Conservation (phyloP, 2,113 vertebrate species). For the Epinephelus moara region DNA sequence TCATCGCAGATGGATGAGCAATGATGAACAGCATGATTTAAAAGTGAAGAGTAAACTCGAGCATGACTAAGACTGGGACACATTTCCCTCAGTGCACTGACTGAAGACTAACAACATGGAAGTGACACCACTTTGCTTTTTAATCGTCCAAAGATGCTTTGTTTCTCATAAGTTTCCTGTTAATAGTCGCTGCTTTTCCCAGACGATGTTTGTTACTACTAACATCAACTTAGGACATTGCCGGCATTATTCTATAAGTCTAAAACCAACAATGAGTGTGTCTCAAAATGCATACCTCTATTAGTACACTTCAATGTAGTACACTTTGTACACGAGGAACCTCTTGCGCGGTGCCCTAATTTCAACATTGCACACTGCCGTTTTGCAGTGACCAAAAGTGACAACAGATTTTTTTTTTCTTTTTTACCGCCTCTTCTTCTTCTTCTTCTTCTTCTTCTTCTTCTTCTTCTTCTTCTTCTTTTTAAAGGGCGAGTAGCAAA, state of each 20-base stretch:
- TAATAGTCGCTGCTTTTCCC: not conserved
- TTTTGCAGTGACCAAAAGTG: too few relatives aligned
- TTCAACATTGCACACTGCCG: too few relatives aligned
- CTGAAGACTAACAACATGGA: not conserved
- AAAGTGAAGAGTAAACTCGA: not conserved
- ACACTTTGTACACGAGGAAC: too few relatives aligned
- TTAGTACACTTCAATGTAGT: too few relatives aligned
- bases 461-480: too few relatives aligned
- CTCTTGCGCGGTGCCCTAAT: too few relatives aligned
- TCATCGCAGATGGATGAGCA: conserved; percentile 5
- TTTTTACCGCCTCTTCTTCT: too few relatives aligned
- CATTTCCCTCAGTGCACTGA: not conserved
- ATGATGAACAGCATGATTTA: not conserved
- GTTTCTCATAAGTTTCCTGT: not conserved
- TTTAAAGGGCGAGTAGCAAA: too few relatives aligned
- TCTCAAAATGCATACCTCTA: too few relatives aligned
- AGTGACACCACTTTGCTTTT: not conserved
- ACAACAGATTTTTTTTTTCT: too few relatives aligned
- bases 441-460: too few relatives aligned
- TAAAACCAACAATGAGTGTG: not conserved
- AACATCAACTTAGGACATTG: not conserved
- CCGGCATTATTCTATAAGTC: not conserved
- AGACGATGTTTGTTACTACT: not conserved
- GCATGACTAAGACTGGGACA: not conserved
- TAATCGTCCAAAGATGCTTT: not conserved